Conservation (phyloP, 2,113 vertebrate species). For the Orcinus orca region DNA sequence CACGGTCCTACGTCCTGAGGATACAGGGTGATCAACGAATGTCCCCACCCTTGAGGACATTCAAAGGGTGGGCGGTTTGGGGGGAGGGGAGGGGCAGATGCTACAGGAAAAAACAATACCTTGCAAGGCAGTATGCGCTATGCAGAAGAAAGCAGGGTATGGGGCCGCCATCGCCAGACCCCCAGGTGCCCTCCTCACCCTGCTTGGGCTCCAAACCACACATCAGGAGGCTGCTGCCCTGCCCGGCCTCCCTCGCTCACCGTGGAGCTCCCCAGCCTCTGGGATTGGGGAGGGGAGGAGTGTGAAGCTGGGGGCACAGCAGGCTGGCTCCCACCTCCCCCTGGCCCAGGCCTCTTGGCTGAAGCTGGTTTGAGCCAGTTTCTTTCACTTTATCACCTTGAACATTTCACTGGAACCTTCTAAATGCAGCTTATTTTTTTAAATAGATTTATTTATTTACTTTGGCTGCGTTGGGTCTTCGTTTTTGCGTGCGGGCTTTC, state of each 20-base stretch:
- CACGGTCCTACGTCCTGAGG: background rate
- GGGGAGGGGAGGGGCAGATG: background rate
- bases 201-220: too few relatives aligned
- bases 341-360: background rate
- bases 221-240: background rate
- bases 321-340: background rate
- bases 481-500: too few relatives aligned
- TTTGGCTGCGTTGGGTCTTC: too few relatives aligned
- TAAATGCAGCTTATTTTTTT: background rate
- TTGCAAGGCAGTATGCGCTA: accelerated
- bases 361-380: background rate
- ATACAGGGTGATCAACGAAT: accelerated
- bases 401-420: background rate
- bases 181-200: background rate
- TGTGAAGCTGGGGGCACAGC: background rate
- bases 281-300: too few relatives aligned
- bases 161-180: background rate
- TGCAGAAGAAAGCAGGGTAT: background rate
- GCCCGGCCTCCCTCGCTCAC: background rate
- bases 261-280: background rate
- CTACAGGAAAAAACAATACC: background rate
- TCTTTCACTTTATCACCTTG: background rate
- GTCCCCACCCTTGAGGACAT: background rate
- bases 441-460: too few relatives aligned
- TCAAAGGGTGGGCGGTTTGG: too few relatives aligned